Evolutionary conservation across 2,797 vertebrate genomes (phyloP), one percentile per base, ranked within the genome.

Genomic region (Poeciliopsis infans): DNA sequence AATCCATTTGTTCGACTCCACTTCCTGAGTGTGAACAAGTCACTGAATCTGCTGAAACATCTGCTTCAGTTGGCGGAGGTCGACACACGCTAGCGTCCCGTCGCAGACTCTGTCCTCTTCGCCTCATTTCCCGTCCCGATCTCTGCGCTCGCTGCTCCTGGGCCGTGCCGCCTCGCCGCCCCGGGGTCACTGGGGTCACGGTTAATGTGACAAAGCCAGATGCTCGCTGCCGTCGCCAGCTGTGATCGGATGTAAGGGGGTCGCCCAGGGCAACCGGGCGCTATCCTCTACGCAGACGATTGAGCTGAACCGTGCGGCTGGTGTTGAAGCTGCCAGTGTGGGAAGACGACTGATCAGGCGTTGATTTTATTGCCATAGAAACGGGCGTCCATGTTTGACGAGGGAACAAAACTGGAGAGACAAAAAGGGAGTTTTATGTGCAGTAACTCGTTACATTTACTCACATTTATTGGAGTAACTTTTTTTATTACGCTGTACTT

Each of bases 181-280:
- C 78, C 5, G 72, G 80, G 94, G 92, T 94, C 93, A 45, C 82
- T 28, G 76, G 16, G 68, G 88, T 90, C 87, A 83, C 80, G 46
- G 86, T 68, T 90, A 90, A 93, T 83, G 91, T 88, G 93, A 90
- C 94, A 86, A 83, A 90, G 83, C 88, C 95, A 94, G 93, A 90
- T 94, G 93, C 86, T 92, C 79, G 49, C 77, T 77, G 83, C 70
- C 20, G 83, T 83, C 80, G 55, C 81, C 92, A 93, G 92, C 91
- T 93, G 91, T 81, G 92, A 85, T 83, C 85, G 85, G 87, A 90
- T 94, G 91, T 93, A 83, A 87, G 86, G 85, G 68, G 90, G 88
- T 91, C 81, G 36, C 81, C 76, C 47, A 0, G 76, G 83, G 83
- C 66, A 28, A 41, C 74, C 79, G 76, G 68, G 83, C 57, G 87